Percentiles rank a stretch among this genome's conserved stretches.
phyloP scores from a whole-genome alignment of 92 coral and sea anemone species.

The Pocillopora meandrina region DNA sequence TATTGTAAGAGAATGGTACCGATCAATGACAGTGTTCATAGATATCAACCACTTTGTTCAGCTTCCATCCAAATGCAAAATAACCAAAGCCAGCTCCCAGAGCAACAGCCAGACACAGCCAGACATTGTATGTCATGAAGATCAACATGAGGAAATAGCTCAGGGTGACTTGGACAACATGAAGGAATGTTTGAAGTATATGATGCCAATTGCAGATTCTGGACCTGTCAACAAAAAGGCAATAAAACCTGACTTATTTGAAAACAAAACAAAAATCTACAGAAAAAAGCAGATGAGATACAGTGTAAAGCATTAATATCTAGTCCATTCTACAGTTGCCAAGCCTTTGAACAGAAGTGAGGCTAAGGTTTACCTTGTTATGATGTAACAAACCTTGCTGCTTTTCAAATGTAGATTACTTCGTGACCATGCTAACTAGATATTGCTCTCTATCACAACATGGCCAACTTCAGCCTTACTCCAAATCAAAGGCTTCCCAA shows the following conservation, averaged over 20 bases:
- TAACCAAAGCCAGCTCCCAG: conserved; percentile 97
- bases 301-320: no score
- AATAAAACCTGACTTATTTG: neutral
- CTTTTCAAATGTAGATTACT: no score
- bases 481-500: no score
- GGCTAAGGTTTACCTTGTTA: no score
- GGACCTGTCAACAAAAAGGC: conserved; percentile 55
- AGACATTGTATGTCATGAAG: conserved; percentile 97
- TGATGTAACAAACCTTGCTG: no score
- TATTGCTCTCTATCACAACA: no score
- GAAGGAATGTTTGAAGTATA: conserved; percentile 76
- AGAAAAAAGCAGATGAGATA: no score
- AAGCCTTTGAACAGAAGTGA: no score
- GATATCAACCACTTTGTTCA: conserved; percentile 82
- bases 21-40: conserved; percentile 96
- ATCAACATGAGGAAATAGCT: conserved; percentile 98
- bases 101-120: conserved; percentile 82
- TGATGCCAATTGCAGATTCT: conserved; percentile 86
- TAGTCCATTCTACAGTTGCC: no score
- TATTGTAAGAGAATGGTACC: neutral
- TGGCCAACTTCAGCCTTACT: no score
- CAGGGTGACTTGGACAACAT: conserved; percentile 84
- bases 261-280: neutral
- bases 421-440: no score
- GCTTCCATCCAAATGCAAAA: conserved; percentile 93